Evolutionary conservation across 2,888 invertebrate genomes (phyloP).

Genomic region (Coenonympha glycerion): DNA sequence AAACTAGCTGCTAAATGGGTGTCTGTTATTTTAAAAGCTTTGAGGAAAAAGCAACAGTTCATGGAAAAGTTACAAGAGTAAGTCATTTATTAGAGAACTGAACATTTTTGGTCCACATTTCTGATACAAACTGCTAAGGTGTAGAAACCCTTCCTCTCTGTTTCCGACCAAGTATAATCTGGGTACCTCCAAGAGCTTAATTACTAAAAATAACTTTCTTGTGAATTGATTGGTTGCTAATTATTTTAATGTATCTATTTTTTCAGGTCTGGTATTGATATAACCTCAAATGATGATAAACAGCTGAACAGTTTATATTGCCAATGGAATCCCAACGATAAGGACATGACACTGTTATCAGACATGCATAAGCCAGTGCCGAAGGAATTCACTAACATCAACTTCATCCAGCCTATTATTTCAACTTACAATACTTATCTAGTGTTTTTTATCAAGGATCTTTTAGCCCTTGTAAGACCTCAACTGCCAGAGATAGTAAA

Average conservation of each 20-base stretch:
- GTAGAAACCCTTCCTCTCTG: too few relatives aligned
- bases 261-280: constrained; percentile 40
- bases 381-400: constrained; percentile 46
- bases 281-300: constrained; percentile 41
- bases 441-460: constrained; percentile 50
- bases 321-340: constrained; percentile 62
- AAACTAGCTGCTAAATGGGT: constrained; percentile 73
- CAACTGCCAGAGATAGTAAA: constrained; percentile 40
- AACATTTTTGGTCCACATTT: too few relatives aligned
- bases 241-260: constrained; percentile 3
- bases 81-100: constrained; percentile 33
- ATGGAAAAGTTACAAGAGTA: constrained; percentile 44
- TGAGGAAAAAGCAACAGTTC: constrained; percentile 56
- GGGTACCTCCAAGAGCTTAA: too few relatives aligned
- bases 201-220: too few relatives aligned
- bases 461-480: constrained; percentile 52
- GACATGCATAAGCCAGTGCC: constrained; percentile 56
- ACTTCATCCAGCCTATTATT: constrained; percentile 56
- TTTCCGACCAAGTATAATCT: too few relatives aligned
- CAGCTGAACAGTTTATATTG: constrained; percentile 50
- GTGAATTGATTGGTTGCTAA: too few relatives aligned
- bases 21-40: constrained; percentile 62
- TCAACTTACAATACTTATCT: constrained; percentile 58
- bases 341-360: constrained; percentile 44
- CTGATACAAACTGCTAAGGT: too few relatives aligned